phyloP scores from a whole-genome alignment of 2,113 vertebrate species.

The Ardeotis arabs region DNA sequence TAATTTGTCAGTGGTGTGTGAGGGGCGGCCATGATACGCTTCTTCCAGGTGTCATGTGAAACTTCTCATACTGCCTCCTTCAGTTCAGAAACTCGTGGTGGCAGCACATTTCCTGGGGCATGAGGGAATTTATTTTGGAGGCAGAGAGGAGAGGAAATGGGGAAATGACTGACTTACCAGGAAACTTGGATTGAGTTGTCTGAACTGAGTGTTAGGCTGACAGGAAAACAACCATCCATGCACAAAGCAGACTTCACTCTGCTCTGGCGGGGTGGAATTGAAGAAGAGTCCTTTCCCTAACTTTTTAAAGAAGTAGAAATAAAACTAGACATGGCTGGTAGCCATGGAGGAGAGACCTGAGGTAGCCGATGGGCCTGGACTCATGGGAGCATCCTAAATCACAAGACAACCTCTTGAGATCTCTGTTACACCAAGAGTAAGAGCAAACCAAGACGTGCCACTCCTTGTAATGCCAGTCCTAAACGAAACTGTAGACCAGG shows the following conservation, averaged over 20 bases:
- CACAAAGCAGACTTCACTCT: neutral
- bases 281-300: neutral
- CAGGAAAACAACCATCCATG: neutral
- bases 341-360: neutral
- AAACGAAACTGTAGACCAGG: neutral
- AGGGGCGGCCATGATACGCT: too few relatives aligned
- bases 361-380: neutral
- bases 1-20: neutral
- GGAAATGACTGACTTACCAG: neutral
- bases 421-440: neutral
- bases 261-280: neutral
- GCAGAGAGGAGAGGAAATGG: neutral
- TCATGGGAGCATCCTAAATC: neutral
- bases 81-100: neutral
- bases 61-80: neutral
- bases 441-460: neutral
- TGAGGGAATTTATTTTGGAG: neutral
- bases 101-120: neutral
- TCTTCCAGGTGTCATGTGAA: neutral
- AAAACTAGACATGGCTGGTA: neutral
- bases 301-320: neutral
- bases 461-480: fast-evolving
- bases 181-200: neutral
- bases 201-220: neutral
- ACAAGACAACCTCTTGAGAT: neutral